Base-by-base conservation (phyloP, 2,797 vertebrate genomes). In the Tenualosa thibaudeaui region DNA sequence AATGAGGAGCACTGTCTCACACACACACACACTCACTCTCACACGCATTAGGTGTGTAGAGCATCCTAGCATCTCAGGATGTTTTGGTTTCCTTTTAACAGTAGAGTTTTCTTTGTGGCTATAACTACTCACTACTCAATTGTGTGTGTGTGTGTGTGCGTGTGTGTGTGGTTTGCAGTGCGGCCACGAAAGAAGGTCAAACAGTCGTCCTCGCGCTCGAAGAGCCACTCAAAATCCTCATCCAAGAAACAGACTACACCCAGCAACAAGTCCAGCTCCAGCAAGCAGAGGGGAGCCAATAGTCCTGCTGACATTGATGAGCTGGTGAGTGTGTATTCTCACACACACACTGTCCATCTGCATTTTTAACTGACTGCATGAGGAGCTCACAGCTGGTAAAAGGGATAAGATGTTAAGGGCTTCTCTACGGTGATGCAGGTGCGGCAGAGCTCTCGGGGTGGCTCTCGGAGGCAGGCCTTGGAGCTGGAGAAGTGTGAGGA, bases 401-500 rank as follows among this genome's bases (percentile, higher is more conserved):
- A 31, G 31, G 31, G 31, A 31, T 31, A 31, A 31, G 31, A 26
- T 40, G 75, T 6, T 40, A 12, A 8, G 65, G 83, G 13, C 84
- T 51, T 84, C 82, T 85, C 26, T 0, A 31, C 22, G 81, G 15
- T 81, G 86, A 46, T 89, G 62, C 90, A 99, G 98, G 96, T 99
- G 84, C 96, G 97, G 81, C 97, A 97, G 86, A 97, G 95, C 88
- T 92, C 88, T 92, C 95, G 92, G 87, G 13, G 93, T 56, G 94
- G 58, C 88, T 93, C 0, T 85, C 95, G 91, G 91, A 94, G 95
- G 88, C 97, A 98, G 88, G 95, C 84, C 81, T 89, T 96, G 1
- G 98, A 99, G 91, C 84, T 99, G 88, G 97, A 98, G 93, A 97
- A 97, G 86, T 99, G 98, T 53, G 97, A 98, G 88, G 98, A 99